Evolutionary conservation across 1,140 invertebrate species (phyloP).

Genomic region (Rhyacophila brunnea): DNA sequence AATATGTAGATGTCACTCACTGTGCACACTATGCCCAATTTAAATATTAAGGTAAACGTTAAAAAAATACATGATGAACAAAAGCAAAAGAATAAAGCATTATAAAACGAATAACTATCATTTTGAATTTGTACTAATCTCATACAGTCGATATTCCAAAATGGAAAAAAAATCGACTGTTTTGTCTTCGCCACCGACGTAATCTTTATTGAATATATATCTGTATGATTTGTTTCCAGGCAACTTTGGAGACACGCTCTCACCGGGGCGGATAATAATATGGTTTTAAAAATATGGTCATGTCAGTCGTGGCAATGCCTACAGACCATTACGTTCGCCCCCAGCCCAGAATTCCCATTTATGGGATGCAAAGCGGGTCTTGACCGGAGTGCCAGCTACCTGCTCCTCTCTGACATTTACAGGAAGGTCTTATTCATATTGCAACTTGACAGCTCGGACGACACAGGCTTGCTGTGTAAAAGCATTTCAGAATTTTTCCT

Average conservation of each 20-base stretch:
- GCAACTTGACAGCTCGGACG: conserved; percentile 56
- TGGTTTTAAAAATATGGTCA: conserved; percentile 90
- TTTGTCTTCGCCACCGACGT: too few species aligned
- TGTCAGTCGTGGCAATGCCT: conserved; percentile 91
- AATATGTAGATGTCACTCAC: too few species aligned
- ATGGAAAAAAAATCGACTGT: too few species aligned
- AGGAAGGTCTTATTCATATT: conserved; percentile 77
- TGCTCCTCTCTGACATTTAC: conserved; percentile 82
- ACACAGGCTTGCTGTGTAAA: conserved; percentile 45
- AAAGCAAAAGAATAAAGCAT: too few species aligned
- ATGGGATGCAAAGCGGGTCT: conserved; percentile 72
- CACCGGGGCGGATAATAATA: conserved; percentile 86
- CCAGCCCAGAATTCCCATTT: conserved; percentile 42
- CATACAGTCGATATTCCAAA: too few species aligned
- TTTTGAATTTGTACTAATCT: too few species aligned
- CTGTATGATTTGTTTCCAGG: conserved; percentile 56
- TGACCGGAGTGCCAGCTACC: conserved; percentile 78
- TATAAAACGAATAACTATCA: too few species aligned
- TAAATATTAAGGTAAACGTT: too few species aligned
- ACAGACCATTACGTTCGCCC: conserved; percentile 77
- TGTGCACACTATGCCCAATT: too few species aligned
- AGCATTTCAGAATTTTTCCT: conserved; percentile 81
- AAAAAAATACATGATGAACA: too few species aligned
- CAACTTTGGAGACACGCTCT: conserved; percentile 94
- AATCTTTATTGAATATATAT: too few species aligned